phyloP scores from a whole-genome alignment of 2,113 vertebrate genomes.

The Zosterops lateralis region DNA sequence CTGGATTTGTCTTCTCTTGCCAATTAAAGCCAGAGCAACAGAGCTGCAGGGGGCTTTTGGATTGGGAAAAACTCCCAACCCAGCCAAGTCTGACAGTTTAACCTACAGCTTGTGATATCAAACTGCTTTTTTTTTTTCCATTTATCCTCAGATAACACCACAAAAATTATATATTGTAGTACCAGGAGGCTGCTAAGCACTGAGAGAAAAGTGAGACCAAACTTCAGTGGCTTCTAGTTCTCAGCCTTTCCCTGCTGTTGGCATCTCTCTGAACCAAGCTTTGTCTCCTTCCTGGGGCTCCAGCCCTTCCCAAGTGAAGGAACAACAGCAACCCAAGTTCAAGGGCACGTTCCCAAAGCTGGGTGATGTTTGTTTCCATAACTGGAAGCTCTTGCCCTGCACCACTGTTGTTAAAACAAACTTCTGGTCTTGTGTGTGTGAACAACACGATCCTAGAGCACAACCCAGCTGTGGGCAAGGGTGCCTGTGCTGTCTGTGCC shows the following conservation, averaged over 20 bases:
- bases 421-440: neutral
- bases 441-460: neutral
- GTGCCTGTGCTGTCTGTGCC: neutral
- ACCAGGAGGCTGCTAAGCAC: neutral
- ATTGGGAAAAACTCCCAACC: neutral
- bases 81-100: neutral
- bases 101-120: neutral
- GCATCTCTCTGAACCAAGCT: neutral
- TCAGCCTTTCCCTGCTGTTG: neutral
- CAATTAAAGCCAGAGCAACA: neutral
- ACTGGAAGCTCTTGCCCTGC: neutral
- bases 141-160: neutral
- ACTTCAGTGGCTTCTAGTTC: neutral
- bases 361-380: neutral
- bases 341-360: neutral
- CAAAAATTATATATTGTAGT: neutral
- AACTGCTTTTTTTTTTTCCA: neutral
- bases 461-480: neutral
- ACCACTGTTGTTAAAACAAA: slow-evolving; percentile 9
- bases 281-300: neutral
- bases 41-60: neutral
- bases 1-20: neutral
- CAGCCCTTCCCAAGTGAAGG: accelerated
- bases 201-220: neutral
- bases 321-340: neutral